Percentiles rank a stretch among this genome's conserved stretches.
Evolutionary conservation across 1,140 invertebrate species (phyloP).

Genomic region (Pinna nobilis): DNA sequence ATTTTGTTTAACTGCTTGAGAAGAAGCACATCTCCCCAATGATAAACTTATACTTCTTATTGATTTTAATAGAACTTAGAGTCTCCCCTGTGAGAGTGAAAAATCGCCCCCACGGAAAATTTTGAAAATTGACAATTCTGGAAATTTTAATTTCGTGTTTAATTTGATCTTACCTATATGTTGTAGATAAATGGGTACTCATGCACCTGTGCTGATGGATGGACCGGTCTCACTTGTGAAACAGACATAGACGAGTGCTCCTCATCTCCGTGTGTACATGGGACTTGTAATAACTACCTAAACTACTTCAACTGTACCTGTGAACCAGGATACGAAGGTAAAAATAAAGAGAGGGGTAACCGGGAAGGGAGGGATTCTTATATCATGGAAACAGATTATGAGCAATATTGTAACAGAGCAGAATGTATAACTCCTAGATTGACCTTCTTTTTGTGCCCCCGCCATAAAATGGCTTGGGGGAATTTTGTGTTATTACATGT

Average conservation of each 20-base stretch:
- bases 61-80: too few species aligned
- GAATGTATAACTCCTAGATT: constrained; percentile 8
- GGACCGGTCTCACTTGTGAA: constrained; percentile 45
- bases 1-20: too few species aligned
- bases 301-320: constrained; percentile 46
- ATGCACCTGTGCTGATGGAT: constrained; percentile 44
- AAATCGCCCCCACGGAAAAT: too few species aligned
- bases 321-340: constrained; percentile 40
- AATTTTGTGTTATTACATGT: background rate
- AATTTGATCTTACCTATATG: background rate
- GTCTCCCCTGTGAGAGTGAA: too few species aligned
- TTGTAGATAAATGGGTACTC: constrained; percentile 34
- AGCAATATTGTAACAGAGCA: background rate
- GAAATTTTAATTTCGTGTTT: too few species aligned
- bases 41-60: too few species aligned
- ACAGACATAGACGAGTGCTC: constrained; percentile 38
- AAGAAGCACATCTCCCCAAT: too few species aligned
- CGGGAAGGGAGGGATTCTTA: too few species aligned
- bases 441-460: constrained; percentile 37
- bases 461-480: constrained; percentile 40
- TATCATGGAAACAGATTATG: background rate
- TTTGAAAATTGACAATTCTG: too few species aligned
- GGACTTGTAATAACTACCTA: constrained; percentile 29
- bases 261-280: constrained; percentile 32
- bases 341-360: constrained; percentile 30